Percentiles rank a stretch among this genome's conserved stretches.
Conservation (phyloP, 2,888 invertebrate genomes). For the Busseola fusca region DNA sequence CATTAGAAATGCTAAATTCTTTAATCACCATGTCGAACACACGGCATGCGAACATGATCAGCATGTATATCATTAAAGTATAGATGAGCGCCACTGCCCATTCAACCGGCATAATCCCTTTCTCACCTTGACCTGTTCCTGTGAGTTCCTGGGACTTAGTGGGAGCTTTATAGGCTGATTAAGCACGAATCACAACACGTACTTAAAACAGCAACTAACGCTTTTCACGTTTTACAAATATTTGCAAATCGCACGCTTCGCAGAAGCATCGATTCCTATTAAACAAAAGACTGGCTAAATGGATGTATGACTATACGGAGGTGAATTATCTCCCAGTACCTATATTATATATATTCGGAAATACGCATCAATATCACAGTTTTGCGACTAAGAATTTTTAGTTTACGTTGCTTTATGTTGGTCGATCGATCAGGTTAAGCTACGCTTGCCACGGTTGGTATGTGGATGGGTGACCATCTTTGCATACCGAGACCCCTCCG, state of each 20-base stretch:
- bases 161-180: not conserved
- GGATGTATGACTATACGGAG: conserved; percentile 8
- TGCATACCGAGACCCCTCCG: too few relatives aligned
- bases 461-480: too few relatives aligned
- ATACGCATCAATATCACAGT: conserved; percentile 14
- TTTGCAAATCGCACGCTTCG: not conserved
- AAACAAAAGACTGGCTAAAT: conserved; percentile 17
- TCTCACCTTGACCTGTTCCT: too few relatives aligned
- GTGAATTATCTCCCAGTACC: conserved; percentile 30
- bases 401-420: not conserved
- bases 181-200: not conserved
- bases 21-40: conserved; percentile 18
- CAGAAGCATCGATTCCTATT: conserved; percentile 4
- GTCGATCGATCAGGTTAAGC: too few relatives aligned
- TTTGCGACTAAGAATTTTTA: conserved; percentile 11
- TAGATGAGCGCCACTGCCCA: conserved; percentile 41
- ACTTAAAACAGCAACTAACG: not conserved
- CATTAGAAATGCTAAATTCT: conserved; percentile 3
- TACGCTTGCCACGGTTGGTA: too few relatives aligned
- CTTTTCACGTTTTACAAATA: not conserved
- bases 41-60: conserved; percentile 35
- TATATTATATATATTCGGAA: conserved; percentile 17
- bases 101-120: conserved; percentile 54
- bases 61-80: conserved; percentile 41
- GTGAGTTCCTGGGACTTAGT: too few relatives aligned